Evolutionary conservation across 2,888 invertebrate genomes (phyloP).

Genomic region (Platycheirus rosarum): DNA sequence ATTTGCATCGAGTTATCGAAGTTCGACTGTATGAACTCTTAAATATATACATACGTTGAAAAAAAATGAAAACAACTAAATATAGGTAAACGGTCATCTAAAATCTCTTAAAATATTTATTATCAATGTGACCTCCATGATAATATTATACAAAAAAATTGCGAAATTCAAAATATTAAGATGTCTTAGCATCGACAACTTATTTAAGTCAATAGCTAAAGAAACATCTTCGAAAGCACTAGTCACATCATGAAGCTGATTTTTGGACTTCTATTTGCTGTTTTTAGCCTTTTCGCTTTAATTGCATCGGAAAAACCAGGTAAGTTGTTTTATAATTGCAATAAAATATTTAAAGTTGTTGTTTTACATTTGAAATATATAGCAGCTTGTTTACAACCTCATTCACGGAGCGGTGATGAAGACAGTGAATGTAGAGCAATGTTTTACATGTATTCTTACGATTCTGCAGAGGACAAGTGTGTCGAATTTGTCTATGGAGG

Average conservation of each 20-base stretch:
- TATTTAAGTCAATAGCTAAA: background rate
- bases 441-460: conserved; percentile 89
- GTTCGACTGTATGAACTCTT: no score
- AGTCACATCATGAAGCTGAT: conserved; percentile 9
- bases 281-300: conserved; percentile 1
- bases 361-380: background rate
- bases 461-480: conserved; percentile 86
- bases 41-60: no score
- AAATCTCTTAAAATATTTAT: no score
- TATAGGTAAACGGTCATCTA: no score
- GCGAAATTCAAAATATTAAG: background rate
- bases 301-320: conserved; percentile 2
- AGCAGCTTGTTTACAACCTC: conserved; percentile 31
- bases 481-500: conserved; percentile 90
- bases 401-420: conserved; percentile 42
- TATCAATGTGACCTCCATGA: no score
- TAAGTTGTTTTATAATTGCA: background rate
- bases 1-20: no score
- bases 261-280: background rate
- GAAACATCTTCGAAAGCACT: conserved; percentile 15
- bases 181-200: background rate
- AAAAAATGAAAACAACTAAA: no score
- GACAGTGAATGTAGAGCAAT: conserved; percentile 76
- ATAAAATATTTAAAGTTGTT: no score
- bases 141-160: background rate